Conservation (phyloP, 2,888 invertebrate genomes). For the Panopea generosa region DNA sequence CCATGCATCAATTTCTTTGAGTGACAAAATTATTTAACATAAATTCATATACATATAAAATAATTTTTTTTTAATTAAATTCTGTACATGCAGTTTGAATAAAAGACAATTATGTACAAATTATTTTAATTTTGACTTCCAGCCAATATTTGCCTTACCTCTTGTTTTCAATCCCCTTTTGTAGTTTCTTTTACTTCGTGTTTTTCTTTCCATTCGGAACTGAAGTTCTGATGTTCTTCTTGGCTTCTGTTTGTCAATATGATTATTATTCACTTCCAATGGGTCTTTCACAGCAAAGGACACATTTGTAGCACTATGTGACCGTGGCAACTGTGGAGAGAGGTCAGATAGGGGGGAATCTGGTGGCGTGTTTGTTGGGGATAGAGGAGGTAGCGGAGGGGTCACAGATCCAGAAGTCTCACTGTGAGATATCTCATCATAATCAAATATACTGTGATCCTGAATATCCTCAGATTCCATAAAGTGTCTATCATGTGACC, state of each 20-base stretch:
- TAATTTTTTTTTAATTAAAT: too few species aligned
- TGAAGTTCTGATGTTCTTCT: slow-evolving; percentile 52
- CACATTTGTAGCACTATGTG: slow-evolving; percentile 64
- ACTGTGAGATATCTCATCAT: slow-evolving; percentile 61
- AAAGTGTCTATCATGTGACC: slow-evolving; percentile 38
- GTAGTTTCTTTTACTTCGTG: background rate
- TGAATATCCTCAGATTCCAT: slow-evolving; percentile 45
- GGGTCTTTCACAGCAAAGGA: slow-evolving; percentile 59
- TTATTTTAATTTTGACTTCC: too few species aligned
- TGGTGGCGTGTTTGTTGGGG: slow-evolving; percentile 72
- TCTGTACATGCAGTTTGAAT: too few species aligned
- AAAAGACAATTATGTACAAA: too few species aligned
- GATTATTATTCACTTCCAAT: slow-evolving; percentile 39
- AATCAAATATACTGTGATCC: slow-evolving; percentile 74
- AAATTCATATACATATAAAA: too few species aligned
- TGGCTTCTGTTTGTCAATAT: slow-evolving; percentile 26
- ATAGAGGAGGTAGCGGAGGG: slow-evolving; percentile 77
- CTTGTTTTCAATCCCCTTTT: slow-evolving; percentile 16
- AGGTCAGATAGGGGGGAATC: slow-evolving; percentile 61
- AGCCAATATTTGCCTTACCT: too few species aligned
- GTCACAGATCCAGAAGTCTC: slow-evolving; percentile 74
- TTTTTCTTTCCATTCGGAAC: slow-evolving; percentile 42
- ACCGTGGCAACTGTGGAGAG: slow-evolving; percentile 53
- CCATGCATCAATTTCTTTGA: too few species aligned
- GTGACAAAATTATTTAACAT: too few species aligned